Base-by-base conservation (phyloP, 2,888 invertebrate species). In the Sesamia inferens region DNA sequence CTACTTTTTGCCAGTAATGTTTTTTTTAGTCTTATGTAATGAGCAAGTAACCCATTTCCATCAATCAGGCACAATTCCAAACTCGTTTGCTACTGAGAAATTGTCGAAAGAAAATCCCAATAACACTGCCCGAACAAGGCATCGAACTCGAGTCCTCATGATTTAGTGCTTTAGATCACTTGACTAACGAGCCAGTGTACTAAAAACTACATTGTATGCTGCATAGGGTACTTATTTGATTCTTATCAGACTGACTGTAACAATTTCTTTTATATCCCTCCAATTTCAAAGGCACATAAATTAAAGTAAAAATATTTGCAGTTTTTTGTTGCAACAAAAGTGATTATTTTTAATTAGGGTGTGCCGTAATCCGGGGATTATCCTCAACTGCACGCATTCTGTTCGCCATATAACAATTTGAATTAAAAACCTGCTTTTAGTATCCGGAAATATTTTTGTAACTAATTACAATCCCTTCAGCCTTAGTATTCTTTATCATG, bases 311-410 rank as follows among this genome's bases (percentile, higher is more conserved):
- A 80, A 75, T 81, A 83, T 83, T 77, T 69, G 69, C 79, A 79
- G 51, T 76, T 70, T 74, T 71, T 72, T 80, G 31, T 74, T 78
- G 67, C 69, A 68, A 76, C 58, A 75, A 74, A 81, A 74, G 77
- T 76, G 71, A 79, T 82, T 84, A 84, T 79, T 81, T 86, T 79
- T 84, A 85, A 86, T 83, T 81, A 81, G 76, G 81, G 85, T 78
- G 47, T 64, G 55, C 44, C 48, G 47, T 85, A 85, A 87, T 79
- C 85, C 79, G 64, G 16, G 79, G 79, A 81, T 87, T 82, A 83
- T 72, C 71, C 79, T 78, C 74, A 71, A 54, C 74, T 78, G 74
- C 76, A 76, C 76, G 79, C 75, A 78, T 81, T 71, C 74, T 72
- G 55, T 48, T 68, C 54, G 71, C 75, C 84, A 74, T 77, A 68